Base-by-base conservation (phyloP, 2,113 vertebrate species). In the Notarius lentiginosus region DNA sequence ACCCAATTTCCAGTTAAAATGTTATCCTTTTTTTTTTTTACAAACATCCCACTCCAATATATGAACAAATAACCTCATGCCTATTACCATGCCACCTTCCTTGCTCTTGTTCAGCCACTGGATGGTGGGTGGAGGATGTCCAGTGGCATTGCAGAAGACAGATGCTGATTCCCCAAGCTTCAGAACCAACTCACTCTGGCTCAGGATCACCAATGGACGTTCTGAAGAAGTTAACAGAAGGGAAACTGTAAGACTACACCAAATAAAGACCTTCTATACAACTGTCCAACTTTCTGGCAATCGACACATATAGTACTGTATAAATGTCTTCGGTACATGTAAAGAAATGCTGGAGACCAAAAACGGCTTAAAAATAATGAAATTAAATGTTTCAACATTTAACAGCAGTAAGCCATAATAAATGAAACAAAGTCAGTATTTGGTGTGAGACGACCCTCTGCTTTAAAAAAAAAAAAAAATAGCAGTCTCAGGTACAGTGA, bases 101-200 rank as follows among this genome's bases (percentile, higher is more conserved):
- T 81, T 91, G 75, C 80, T 77, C 89, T 94, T 96, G 89, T 89
- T 94, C 87, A 94, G 61, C 95, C 95, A 96, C 89, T 92, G 80
- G 0, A 94, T 86, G 75, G 91, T 88, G 56, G 95, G 95, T 27
- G 88, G 55, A 79, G 95, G 95, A 88, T 94, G 87, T 20, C 95
- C 95, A 1, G 94, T 93, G 68, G 93, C 91, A 2, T 94, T 95
- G 83, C 95, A 96, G 82, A 91, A 87, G 68, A 96, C 92, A 56
- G 91, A 91, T 2, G 91, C 87, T 1, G 24, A 84, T 17, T 91
- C 53, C 3, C 94, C 93, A 15, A 88, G 82, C 2, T 22, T 63
- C 8, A 92, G 89, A 0, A 5, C 73, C 89, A 89, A 84, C 84
- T 79, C 56, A 6, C 88, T 89, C 14, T 55, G 68, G 24, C 90